Conservation (phyloP, 1,140 invertebrate species). For the Trichogramma pretiosum region DNA sequence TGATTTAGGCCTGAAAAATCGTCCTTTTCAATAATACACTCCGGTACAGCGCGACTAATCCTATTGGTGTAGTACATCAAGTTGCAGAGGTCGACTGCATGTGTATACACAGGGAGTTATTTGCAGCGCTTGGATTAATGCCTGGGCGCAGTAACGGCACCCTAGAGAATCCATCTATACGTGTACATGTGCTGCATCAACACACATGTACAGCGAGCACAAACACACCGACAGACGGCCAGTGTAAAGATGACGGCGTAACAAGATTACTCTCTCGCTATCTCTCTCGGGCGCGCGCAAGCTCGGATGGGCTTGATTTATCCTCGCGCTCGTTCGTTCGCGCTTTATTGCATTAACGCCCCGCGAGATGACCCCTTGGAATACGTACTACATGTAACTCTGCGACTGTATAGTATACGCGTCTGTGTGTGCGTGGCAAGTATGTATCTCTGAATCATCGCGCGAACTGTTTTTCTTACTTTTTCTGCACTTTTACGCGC, state of each 20-base stretch:
- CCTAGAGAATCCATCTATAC: slow-evolving; percentile 30
- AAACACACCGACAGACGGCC: too few species aligned
- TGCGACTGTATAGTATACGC: slow-evolving; percentile 2
- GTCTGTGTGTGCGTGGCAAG: background rate
- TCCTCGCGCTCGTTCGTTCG: slow-evolving; percentile 26
- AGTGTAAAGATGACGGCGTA: slow-evolving; percentile 21
- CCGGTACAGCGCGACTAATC: too few species aligned
- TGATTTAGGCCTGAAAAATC: too few species aligned
- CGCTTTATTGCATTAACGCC: slow-evolving; percentile 41
- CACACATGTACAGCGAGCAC: too few species aligned
- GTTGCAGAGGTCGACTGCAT: too few species aligned
- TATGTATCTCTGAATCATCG: slow-evolving; percentile 1
- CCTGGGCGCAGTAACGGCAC: slow-evolving; percentile 29
- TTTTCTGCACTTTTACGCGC: too few species aligned
- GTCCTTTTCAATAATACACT: too few species aligned
- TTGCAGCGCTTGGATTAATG: too few species aligned
- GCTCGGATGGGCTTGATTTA: slow-evolving; percentile 38
- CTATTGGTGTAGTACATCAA: too few species aligned
- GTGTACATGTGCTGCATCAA: too few species aligned
- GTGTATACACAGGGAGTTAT: too few species aligned
- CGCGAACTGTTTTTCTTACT: background rate
- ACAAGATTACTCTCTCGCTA: slow-evolving; percentile 31
- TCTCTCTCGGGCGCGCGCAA: slow-evolving; percentile 16
- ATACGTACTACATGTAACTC: background rate
- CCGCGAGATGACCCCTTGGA: slow-evolving; percentile 4